Base-by-base conservation (phyloP, 2,888 invertebrate species). In the Rhimphoctona megacephalus region DNA sequence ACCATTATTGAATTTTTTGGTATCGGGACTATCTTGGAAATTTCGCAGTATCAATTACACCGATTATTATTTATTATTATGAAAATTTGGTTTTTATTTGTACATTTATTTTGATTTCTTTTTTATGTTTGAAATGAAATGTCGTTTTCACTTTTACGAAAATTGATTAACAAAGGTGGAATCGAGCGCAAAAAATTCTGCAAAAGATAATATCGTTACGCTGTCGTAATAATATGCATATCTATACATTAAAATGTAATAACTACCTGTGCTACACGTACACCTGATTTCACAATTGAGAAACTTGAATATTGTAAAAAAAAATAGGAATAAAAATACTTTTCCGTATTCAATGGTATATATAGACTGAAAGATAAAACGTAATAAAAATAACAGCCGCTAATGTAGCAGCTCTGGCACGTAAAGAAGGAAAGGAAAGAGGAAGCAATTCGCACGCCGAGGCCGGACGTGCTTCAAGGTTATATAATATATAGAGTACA, bases 401-500 rank as follows among this genome's bases (percentile, higher is more conserved):
- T 73, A 69, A 70, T 83, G 64, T 70, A 49, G 61, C 49, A 33
- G 72, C 76, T 69, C 69, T 83, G 82, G 83, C 81, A 78, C 76
- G 85, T 83, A 46, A 57, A 74, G 87, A 87, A 85, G 82, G 85
- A 85, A 84, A 85, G 81, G 82, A 88, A 85, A 54, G 72, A 85
- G 89, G 85, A 87, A 87, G 82, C 69, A 85, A 83, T 87, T 89
- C 85, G 81, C 78, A 66, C 73, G 74, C 78, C 81, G 77, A 81
- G 86, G 83, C 86, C 78, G 83, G 85, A 85, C 81, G 73, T 81
- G 82, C 85, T 46, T 83, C 88, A 87, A 88, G 88, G 87, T 86
- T 87, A 81, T 70, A 83, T 85, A 87, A 88, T 76, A 36, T 46
- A 82, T 79, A 66, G 67, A 78, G 77, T 61, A 73, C 61, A 66